Evolutionary conservation across 2,888 invertebrate genomes (phyloP).

Genomic region (Micropterix aruncella): DNA sequence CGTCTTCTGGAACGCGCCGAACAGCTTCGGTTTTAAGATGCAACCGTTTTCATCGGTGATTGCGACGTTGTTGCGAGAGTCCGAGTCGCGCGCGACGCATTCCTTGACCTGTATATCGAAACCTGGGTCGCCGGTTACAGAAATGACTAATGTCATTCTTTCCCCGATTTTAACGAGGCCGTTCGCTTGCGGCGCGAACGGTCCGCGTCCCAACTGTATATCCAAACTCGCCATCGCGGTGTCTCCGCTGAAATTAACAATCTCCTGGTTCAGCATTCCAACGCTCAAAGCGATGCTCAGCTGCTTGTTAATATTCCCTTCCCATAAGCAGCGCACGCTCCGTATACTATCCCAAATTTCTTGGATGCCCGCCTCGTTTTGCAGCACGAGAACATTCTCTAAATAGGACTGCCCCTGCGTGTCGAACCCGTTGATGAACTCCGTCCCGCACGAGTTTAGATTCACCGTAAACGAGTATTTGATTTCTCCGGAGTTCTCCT

Average conservation of each 20-base stretch:
- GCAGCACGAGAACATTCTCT: conserved; percentile 62
- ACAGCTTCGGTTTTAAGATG: conserved; percentile 62
- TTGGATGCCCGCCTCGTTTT: conserved; percentile 65
- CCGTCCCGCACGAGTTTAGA: conserved; percentile 62
- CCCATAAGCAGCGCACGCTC: conserved; percentile 67
- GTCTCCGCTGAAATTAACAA: conserved; percentile 74
- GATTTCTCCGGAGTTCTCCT: conserved; percentile 51
- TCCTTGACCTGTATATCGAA: conserved; percentile 68
- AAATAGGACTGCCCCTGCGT: conserved; percentile 66
- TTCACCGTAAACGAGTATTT: conserved; percentile 62
- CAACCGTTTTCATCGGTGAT: conserved; percentile 66
- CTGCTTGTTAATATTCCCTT: conserved; percentile 64
- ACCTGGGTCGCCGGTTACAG: conserved; percentile 64
- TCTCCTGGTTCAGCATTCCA: conserved; percentile 66
- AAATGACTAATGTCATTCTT: conserved; percentile 65
- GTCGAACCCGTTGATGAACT: conserved; percentile 64
- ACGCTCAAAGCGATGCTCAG: conserved; percentile 61
- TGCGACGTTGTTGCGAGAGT: conserved; percentile 47
- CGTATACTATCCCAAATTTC: conserved; percentile 71
- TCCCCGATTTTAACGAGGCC: conserved; percentile 73
- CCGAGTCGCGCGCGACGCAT: conserved; percentile 59
- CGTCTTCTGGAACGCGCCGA: conserved; percentile 72
- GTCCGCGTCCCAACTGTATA: conserved; percentile 63
- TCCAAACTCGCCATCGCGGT: conserved; percentile 67
- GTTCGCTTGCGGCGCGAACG: conserved; percentile 60